A percentile compares a stretch with the other conserved stretches of the same genome.
phyloP scores from a whole-genome alignment of 2,797 vertebrate species.

The Rallus crepitans region DNA sequence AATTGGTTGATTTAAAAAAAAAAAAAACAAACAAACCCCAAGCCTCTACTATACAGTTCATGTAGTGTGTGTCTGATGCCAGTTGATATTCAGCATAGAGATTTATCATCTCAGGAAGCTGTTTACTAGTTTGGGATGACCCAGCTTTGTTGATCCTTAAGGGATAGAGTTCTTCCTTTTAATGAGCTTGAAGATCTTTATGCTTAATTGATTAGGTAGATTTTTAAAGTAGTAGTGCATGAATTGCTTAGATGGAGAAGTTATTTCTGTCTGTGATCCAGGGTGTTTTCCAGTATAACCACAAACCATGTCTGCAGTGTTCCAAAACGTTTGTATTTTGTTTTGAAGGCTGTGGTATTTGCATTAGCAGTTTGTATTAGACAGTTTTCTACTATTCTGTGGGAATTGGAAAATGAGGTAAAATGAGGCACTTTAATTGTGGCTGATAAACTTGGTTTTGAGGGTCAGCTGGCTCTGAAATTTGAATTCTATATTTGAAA shows the following conservation, averaged over 20 bases:
- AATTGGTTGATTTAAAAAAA: background rate
- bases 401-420: background rate
- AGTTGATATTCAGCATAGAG: background rate
- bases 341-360: background rate
- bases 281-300: background rate
- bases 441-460: background rate
- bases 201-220: constrained; percentile 27
- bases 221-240: background rate
- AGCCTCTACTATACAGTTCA: background rate
- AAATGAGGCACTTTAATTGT: background rate
- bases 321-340: background rate
- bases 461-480: background rate
- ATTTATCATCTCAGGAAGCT: background rate
- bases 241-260: background rate
- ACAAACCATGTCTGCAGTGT: accelerated
- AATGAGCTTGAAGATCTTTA: constrained; percentile 23
- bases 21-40: background rate
- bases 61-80: background rate
- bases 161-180: constrained; percentile 8
- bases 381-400: background rate
- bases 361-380: background rate
- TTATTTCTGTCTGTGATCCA: background rate
- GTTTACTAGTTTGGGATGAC: constrained; percentile 13
- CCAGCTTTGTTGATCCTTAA: constrained; percentile 30
- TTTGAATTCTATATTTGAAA: background rate